A percentile compares a stretch with the other conserved stretches of the same genome.
Conservation (phyloP, 2,113 vertebrate genomes). For the Odontesthes bonariensis region DNA sequence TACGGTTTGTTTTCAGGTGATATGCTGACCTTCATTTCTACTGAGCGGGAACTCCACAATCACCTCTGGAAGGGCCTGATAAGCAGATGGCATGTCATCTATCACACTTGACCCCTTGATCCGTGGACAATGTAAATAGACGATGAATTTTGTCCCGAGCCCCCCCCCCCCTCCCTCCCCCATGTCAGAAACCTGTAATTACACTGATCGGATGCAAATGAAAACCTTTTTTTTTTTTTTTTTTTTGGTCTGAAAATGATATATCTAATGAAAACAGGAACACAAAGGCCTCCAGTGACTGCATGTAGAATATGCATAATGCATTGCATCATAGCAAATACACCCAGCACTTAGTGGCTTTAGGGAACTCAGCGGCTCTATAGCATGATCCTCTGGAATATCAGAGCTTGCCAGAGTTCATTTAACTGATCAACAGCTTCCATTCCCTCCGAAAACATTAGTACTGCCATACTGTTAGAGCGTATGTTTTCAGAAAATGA, state of each 20-base stretch:
- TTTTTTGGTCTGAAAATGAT: conserved; percentile 33
- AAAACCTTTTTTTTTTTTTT: no score
- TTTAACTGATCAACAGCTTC: conserved; percentile 45
- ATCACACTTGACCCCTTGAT: conserved; percentile 79
- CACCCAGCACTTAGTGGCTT: conserved; percentile 19
- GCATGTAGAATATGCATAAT: conserved; percentile 17
- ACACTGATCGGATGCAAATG: not conserved
- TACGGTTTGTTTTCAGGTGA: conserved; percentile 62
- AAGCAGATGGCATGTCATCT: conserved; percentile 79
- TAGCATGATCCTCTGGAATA: conserved; percentile 24
- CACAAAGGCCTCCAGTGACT: conserved; percentile 11
- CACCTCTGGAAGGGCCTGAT: conserved; percentile 77
- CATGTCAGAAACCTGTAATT: conserved; percentile 13
- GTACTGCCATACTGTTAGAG: conserved; percentile 18
- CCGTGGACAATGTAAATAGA: conserved; percentile 65
- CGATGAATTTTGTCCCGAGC: conserved; percentile 51
- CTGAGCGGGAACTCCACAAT: conserved; percentile 54
- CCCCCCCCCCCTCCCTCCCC: conserved; percentile 32
- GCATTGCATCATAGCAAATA: conserved; percentile 11
- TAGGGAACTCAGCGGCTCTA: conserved; percentile 19
- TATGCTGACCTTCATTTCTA: conserved; percentile 78
- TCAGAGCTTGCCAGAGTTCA: conserved; percentile 42
- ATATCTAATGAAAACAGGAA: conserved; percentile 24
- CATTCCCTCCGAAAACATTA: conserved; percentile 28
- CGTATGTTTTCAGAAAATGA: conserved; percentile 48